phyloP scores from a whole-genome alignment of 1,140 invertebrate genomes.

The Monochamus saltuarius region DNA sequence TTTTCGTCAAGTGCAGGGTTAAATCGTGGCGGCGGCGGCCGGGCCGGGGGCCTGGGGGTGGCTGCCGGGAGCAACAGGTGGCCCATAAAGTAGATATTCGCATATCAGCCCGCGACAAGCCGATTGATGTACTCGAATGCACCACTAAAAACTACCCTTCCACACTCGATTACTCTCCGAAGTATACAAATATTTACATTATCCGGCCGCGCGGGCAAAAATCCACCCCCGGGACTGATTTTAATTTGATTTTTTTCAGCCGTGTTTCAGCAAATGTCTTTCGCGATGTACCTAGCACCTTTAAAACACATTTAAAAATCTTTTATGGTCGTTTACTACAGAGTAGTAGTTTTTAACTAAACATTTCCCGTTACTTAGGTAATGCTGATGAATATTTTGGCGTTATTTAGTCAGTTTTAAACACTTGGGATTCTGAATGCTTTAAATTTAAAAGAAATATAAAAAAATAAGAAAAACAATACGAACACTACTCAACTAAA shows the following conservation, averaged over 20 bases:
- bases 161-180: slow-evolving; percentile 34
- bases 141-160: slow-evolving; percentile 40
- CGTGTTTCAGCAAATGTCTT: too few relatives aligned
- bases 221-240: neutral
- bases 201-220: slow-evolving; percentile 14
- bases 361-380: too few relatives aligned
- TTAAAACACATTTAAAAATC: too few relatives aligned
- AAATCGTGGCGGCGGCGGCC: slow-evolving; percentile 39
- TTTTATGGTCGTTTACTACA: too few relatives aligned
- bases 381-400: too few relatives aligned
- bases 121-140: slow-evolving; percentile 48
- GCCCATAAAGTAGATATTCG: slow-evolving; percentile 51
- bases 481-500: too few relatives aligned
- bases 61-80: slow-evolving; percentile 42
- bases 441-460: too few relatives aligned
- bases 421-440: too few relatives aligned
- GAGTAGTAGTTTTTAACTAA: too few relatives aligned
- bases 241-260: neutral
- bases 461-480: too few relatives aligned
- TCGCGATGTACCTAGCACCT: too few relatives aligned
- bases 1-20: slow-evolving; percentile 45
- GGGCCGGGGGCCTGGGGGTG: slow-evolving; percentile 20
- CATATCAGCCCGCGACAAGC: slow-evolving; percentile 47
- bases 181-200: slow-evolving; percentile 39
- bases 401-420: too few relatives aligned